A percentile compares a stretch with the other conserved stretches of the same genome.
These are phyloP conservation scores for Pemphigus obesinymphae DNA, from an alignment of 1,140 invertebrate genomes.

Conservation along the genomic window DNA sequence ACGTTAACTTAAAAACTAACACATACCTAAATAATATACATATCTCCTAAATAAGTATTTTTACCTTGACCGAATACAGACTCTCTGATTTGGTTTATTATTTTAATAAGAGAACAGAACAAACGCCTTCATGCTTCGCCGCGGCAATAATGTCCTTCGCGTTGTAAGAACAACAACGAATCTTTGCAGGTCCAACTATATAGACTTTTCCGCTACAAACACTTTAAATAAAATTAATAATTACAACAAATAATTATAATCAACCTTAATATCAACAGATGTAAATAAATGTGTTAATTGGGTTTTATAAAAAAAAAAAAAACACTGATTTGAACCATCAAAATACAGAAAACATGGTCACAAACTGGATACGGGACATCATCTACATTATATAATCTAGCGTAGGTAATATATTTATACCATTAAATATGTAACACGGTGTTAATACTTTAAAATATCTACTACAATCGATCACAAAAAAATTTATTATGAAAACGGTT, in stretches of 20 bases:
- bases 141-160: background rate
- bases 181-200: background rate
- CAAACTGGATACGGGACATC: too few species aligned
- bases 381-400: too few species aligned
- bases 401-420: background rate
- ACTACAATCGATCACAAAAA: too few species aligned
- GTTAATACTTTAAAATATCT: too few species aligned
- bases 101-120: background rate
- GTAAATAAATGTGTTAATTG: background rate
- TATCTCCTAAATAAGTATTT: background rate
- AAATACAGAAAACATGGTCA: too few species aligned
- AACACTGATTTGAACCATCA: background rate
- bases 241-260: background rate
- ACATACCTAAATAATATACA: background rate
- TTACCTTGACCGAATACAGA: constrained; percentile 23
- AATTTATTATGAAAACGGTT: too few species aligned
- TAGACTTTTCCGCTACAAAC: background rate
- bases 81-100: constrained; percentile 20
- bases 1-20: background rate
- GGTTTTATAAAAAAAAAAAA: background rate
- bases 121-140: constrained; percentile 21
- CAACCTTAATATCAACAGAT: background rate
- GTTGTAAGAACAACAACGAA: background rate
- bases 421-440: background rate
- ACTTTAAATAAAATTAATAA: too few species aligned